phyloP scores from a whole-genome alignment of 2,888 invertebrate species.

The Standfussiana lucernea region DNA sequence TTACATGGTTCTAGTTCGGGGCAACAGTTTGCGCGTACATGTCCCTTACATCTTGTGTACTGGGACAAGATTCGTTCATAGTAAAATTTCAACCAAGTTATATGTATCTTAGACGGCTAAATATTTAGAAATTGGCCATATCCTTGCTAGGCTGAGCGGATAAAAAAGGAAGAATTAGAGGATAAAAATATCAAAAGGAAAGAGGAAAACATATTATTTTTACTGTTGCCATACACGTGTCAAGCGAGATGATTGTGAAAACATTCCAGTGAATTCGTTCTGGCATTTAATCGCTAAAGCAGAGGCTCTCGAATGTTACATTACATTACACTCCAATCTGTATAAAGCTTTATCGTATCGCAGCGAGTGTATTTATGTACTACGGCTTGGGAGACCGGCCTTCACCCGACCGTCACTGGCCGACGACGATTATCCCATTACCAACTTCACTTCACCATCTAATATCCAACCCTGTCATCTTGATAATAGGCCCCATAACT shows the following conservation, averaged over 20 bases:
- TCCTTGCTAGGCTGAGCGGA: neutral
- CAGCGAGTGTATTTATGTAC: slow-evolving; percentile 64
- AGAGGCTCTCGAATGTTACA: slow-evolving; percentile 14
- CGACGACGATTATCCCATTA: slow-evolving; percentile 77
- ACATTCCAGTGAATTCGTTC: slow-evolving; percentile 15
- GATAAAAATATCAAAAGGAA: slow-evolving; percentile 1
- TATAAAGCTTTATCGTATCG: slow-evolving; percentile 35
- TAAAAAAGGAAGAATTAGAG: neutral
- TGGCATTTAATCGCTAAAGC: slow-evolving; percentile 21
- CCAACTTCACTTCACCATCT: slow-evolving; percentile 67
- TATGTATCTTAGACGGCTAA: no score
- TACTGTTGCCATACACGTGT: neutral
- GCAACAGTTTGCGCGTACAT: neutral
- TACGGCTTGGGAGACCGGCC: slow-evolving; percentile 71
- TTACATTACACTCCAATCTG: slow-evolving; percentile 30
- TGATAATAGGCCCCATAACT: slow-evolving; percentile 43
- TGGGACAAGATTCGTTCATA: neutral
- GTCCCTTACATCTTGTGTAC: neutral
- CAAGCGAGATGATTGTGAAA: slow-evolving; percentile 17
- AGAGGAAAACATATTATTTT: slow-evolving; percentile 18
- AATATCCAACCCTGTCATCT: slow-evolving; percentile 60
- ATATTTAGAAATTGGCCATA: neutral
- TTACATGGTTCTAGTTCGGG: neutral
- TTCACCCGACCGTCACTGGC: slow-evolving; percentile 74
- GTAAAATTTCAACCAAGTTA: neutral